Percentiles rank a stretch among this genome's conserved stretches.
phyloP scores from a whole-genome alignment of 2,888 invertebrate species.

The Sphaerophoria taeniata region DNA sequence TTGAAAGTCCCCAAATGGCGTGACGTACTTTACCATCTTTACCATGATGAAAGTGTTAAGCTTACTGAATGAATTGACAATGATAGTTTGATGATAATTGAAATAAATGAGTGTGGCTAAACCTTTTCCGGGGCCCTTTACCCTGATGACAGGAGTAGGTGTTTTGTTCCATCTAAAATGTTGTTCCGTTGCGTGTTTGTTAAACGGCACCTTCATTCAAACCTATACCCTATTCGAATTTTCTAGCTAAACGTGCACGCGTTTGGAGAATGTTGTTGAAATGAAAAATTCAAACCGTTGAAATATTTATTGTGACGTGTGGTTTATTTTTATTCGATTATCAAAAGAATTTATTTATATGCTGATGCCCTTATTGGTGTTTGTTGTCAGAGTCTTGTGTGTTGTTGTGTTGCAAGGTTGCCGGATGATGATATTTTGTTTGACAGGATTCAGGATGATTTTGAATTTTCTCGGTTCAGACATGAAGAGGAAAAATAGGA shows the following conservation, averaged over 20 bases:
- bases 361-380: too few relatives aligned
- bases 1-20: too few relatives aligned
- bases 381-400: not conserved
- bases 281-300: conserved; percentile 62
- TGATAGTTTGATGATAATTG: too few relatives aligned
- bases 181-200: conserved; percentile 15
- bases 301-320: too few relatives aligned
- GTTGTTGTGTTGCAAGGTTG: not conserved
- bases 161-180: conserved; percentile 14
- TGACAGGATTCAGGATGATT: conserved; percentile 25
- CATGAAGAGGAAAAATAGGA: not conserved
- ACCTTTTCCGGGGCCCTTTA: conserved; percentile 21
- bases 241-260: conserved; percentile 19
- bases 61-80: too few relatives aligned
- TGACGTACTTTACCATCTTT: too few relatives aligned
- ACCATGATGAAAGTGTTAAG: too few relatives aligned
- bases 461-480: too few relatives aligned
- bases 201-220: not conserved
- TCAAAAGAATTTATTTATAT: too few relatives aligned
- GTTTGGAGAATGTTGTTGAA: conserved; percentile 47
- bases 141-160: conserved; percentile 29
- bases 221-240: not conserved
- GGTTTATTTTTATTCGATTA: too few relatives aligned
- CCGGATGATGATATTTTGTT: not conserved
- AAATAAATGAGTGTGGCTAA: too few relatives aligned